phyloP scores from a whole-genome alignment of 1,140 invertebrate genomes.

The Drosophila ambigua region DNA sequence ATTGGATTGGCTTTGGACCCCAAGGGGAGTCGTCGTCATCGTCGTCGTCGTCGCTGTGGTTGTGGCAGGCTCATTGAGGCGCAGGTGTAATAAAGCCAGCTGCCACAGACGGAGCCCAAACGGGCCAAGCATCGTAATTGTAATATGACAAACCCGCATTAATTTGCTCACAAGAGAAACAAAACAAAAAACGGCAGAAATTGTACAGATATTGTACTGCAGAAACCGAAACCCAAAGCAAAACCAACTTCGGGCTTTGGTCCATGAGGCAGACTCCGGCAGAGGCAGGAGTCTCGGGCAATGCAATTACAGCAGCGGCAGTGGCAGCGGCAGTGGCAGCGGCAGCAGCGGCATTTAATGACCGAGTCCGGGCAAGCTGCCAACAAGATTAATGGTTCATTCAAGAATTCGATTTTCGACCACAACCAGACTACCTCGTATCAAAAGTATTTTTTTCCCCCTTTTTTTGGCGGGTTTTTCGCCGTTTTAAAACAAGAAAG shows the following conservation, averaged over 20 bases:
- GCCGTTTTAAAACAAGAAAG: constrained; percentile 53
- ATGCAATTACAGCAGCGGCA: constrained; percentile 73
- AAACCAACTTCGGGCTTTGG: constrained; percentile 14
- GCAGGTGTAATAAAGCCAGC: constrained; percentile 74
- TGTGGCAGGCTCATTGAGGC: constrained; percentile 8
- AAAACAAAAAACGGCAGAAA: constrained; percentile 23
- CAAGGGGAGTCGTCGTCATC: constrained; percentile 26
- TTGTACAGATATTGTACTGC: not conserved
- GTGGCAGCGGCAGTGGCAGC: constrained; percentile 55
- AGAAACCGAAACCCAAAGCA: constrained; percentile 15
- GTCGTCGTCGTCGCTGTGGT: not conserved
- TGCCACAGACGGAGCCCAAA: constrained; percentile 35
- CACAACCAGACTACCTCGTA: constrained; percentile 54
- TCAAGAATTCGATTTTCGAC: constrained; percentile 78
- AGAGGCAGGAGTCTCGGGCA: constrained; percentile 25
- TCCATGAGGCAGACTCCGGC: constrained; percentile 5
- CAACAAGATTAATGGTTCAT: constrained; percentile 81
- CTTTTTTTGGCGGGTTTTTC: constrained; percentile 30
- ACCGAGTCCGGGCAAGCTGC: constrained; percentile 61
- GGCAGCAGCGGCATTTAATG: constrained; percentile 71
- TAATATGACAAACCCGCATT: constrained; percentile 75
- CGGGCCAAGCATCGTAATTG: constrained; percentile 60
- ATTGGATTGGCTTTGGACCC: constrained; percentile 10
- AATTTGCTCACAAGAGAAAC: constrained; percentile 55
- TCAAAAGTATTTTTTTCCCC: constrained; percentile 45